Evolutionary conservation across 2,113 vertebrate species (phyloP).

Genomic region (Donacobius atricapilla): DNA sequence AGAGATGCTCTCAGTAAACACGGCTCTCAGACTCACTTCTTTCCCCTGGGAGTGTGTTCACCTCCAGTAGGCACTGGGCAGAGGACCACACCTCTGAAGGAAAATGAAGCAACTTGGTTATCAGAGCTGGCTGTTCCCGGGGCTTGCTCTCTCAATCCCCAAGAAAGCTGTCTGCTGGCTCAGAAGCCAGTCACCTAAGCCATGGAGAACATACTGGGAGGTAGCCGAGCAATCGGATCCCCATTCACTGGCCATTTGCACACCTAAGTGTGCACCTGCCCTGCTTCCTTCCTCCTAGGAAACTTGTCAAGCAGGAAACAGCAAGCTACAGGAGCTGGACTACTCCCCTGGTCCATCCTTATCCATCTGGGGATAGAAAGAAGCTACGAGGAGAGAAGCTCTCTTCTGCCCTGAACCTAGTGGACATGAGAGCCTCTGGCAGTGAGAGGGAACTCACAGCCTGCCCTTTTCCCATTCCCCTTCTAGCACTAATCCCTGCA

Average conservation of each 20-base stretch:
- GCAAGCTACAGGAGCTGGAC: rapidly evolving
- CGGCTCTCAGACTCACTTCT: not conserved
- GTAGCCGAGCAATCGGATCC: rapidly evolving
- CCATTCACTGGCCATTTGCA: rapidly evolving
- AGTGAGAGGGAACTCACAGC: not conserved
- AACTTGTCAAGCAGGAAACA: not conserved
- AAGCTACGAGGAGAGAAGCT: not conserved
- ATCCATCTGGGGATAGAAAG: not conserved
- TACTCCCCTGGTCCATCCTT: not conserved
- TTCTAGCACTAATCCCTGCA: rapidly evolving
- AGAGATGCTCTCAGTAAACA: rapidly evolving
- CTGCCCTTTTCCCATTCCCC: not conserved
- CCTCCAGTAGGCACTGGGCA: not conserved
- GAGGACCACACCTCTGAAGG: rapidly evolving
- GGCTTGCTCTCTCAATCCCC: not conserved
- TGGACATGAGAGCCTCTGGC: not conserved
- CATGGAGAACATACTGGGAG: rapidly evolving
- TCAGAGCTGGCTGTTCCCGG: not conserved
- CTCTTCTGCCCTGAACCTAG: rapidly evolving
- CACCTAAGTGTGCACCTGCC: rapidly evolving
- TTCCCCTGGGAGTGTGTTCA: not conserved
- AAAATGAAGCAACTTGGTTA: rapidly evolving
- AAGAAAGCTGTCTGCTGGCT: not conserved
- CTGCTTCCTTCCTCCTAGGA: not conserved
- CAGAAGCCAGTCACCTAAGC: not conserved